Evolutionary conservation across 2,113 vertebrate species (phyloP).

Genomic region (Leptosomus discolor): DNA sequence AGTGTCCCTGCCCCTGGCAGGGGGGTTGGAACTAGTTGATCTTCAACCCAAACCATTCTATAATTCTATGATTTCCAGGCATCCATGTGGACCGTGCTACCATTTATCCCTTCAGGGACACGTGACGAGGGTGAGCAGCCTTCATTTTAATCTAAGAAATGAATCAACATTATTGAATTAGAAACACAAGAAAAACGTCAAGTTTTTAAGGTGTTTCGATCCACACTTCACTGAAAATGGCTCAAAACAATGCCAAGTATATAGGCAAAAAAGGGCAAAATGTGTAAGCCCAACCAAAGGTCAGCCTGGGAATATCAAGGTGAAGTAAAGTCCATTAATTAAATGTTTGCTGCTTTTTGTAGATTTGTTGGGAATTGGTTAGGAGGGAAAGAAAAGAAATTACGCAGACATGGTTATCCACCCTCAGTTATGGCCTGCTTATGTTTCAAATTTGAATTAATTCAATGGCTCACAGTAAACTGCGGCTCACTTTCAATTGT

Average conservation of each 20-base stretch:
- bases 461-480: not conserved
- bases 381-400: not conserved
- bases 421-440: not conserved
- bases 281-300: not conserved
- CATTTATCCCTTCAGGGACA: not conserved
- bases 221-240: not conserved
- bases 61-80: too few species aligned
- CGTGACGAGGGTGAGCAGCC: not conserved
- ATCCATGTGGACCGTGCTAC: not conserved
- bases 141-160: not conserved
- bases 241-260: not conserved
- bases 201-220: not conserved
- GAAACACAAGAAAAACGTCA: not conserved
- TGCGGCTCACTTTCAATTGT: not conserved
- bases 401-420: not conserved
- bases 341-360: not conserved
- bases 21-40: too few species aligned
- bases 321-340: not conserved
- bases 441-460: not conserved
- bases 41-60: too few species aligned
- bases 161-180: not conserved
- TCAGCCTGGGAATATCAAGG: not conserved
- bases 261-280: not conserved
- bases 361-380: not conserved
- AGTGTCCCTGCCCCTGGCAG: too few species aligned